Base-by-base conservation (phyloP, 2,888 invertebrate genomes). In the Leucophenga montana region DNA sequence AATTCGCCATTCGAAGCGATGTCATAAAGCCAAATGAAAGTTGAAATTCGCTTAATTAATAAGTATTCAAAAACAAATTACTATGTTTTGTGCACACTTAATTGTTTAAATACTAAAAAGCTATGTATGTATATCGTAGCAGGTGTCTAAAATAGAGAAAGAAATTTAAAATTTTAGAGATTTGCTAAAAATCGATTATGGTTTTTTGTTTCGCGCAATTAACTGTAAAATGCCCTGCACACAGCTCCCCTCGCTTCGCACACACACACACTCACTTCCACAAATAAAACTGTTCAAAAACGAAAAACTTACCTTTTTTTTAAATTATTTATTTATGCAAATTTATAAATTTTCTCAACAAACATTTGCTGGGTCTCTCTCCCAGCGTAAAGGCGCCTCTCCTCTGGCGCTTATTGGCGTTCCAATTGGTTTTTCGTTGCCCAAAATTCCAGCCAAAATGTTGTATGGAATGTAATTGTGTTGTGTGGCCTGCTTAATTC, bases 271-370 rank as follows among this genome's bases (percentile, higher is more conserved):
- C 48, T 27, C 27, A 22, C 1, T 46, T 65, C n/a, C n/a, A n/a
- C n/a, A 46, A 50, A 46, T 48, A n/a, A 48, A 65, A 48, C 16
- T 46, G 20, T 64, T 22, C 48, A 54, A 68, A 50, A 53, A 22
- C 33, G 11, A 48, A 66, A 70, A 72, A 72, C 70, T 80, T 79
- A 82, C 82, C 82, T 82, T 78, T 76, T 76, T 65, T 39, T 39
- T 33, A 5, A 5, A 5, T 33, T 75, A 74, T 71, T 77, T 71
- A 76, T 65, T 73, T 72, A 71, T 68, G 72, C 75, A 77, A 61
- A 74, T 66, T n/a, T n/a, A n/a, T n/a, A 74, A 78, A 77, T 77
- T 73, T 74, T 72, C 78, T 81, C 77, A 77, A 76, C 82, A 77
- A 79, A 79, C 77, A 76, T 74, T 74, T 76, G 31, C 54, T 67